Percentiles rank a stretch among this genome's conserved stretches.
phyloP scores from a whole-genome alignment of 2,888 invertebrate species.

The Dicyrtoma fusca region DNA sequence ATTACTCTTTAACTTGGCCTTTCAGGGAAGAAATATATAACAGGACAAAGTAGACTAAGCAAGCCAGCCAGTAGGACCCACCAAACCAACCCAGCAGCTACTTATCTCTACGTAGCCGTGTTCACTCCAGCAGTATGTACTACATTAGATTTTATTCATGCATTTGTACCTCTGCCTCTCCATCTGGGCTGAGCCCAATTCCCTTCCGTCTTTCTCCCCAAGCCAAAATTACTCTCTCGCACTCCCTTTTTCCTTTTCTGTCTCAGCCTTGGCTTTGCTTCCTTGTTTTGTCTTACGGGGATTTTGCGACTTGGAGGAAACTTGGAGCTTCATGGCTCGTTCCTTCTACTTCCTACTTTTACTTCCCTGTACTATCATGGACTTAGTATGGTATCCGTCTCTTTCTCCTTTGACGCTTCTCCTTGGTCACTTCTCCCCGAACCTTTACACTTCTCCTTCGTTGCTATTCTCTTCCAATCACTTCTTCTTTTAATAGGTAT shows the following conservation, averaged over 20 bases:
- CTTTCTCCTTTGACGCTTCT: too few species aligned
- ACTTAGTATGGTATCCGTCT: neutral
- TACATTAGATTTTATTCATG: too few species aligned
- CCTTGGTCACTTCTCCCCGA: neutral
- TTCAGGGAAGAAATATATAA: slow-evolving; percentile 35
- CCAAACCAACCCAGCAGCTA: neutral
- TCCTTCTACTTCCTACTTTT: slow-evolving; percentile 21
- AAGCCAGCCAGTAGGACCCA: neutral
- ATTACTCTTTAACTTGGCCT: slow-evolving; percentile 46
- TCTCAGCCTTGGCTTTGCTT: neutral
- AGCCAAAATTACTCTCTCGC: slow-evolving; percentile 2
- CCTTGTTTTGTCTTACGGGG: slow-evolving; percentile 16
- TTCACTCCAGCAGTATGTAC: too few species aligned
- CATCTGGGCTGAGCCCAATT: too few species aligned
- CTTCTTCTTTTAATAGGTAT: neutral
- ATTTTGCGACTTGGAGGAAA: slow-evolving; percentile 15
- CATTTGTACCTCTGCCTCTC: too few species aligned
- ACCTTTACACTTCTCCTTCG: neutral
- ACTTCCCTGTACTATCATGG: neutral
- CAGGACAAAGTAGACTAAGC: slow-evolving; percentile 5
- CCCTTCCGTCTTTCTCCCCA: slow-evolving; percentile 11
- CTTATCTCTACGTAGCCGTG: too few species aligned
- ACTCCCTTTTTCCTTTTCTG: neutral
- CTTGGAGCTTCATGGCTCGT: neutral
- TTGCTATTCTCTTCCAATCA: neutral